phyloP scores from a whole-genome alignment of 2,797 vertebrate species.

The Pachyuromys duprasi region DNA sequence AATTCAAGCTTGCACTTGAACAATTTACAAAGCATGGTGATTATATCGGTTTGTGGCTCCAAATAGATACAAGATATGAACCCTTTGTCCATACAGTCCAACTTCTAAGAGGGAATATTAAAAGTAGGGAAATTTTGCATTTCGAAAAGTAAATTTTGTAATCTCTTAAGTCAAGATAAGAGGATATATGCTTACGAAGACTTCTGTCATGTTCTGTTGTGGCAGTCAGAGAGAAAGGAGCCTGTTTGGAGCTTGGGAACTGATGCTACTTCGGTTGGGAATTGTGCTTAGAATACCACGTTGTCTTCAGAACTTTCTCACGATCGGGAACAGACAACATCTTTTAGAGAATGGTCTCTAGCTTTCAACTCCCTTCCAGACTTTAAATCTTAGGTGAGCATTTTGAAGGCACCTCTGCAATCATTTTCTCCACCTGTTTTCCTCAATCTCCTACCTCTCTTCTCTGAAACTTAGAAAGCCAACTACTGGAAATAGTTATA shows the following conservation, averaged over 20 bases:
- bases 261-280: not conserved
- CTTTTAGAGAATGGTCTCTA: not conserved
- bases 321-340: not conserved
- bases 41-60: not conserved
- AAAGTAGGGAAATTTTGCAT: not conserved
- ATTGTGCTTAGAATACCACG: not conserved
- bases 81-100: not conserved
- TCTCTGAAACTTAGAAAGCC: not conserved
- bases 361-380: not conserved
- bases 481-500: too few species aligned
- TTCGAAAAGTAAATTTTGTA: not conserved
- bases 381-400: not conserved
- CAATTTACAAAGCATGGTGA: not conserved
- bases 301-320: not conserved
- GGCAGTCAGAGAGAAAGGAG: not conserved
- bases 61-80: not conserved
- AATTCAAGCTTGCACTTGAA: not conserved
- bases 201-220: not conserved
- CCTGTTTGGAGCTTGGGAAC: not conserved
- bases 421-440: not conserved
- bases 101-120: not conserved
- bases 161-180: conserved; percentile 27
- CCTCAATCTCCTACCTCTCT: rapidly evolving
- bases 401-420: not conserved
- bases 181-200: not conserved